These are phyloP conservation scores for Drosophila willistoni DNA, from an alignment of 1,140 invertebrate species.

Conservation along the genomic window DNA sequence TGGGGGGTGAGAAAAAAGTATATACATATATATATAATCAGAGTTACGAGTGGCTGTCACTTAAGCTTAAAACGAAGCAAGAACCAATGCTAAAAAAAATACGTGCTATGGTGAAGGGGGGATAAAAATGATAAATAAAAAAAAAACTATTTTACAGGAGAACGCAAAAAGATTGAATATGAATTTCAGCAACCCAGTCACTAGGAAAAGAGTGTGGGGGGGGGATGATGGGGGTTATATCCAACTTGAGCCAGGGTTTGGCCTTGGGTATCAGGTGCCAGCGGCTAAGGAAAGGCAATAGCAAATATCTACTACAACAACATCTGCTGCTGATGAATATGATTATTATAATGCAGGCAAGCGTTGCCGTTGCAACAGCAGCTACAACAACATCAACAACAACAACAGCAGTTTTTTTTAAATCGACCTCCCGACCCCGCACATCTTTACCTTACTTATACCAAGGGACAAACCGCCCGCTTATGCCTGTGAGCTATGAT, in stretches of 20 bases:
- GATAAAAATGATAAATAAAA: not conserved
- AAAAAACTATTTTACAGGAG: not conserved
- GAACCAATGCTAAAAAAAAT: no score
- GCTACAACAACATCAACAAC: slow-evolving; percentile 23
- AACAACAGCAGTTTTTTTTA: slow-evolving; percentile 21
- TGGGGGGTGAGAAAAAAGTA: not conserved
- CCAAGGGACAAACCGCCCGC: not conserved
- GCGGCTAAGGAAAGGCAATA: slow-evolving; percentile 1
- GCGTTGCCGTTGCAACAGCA: slow-evolving; percentile 41
- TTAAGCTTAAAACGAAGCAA: not conserved
- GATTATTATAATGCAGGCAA: slow-evolving; percentile 60
- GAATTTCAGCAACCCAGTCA: not conserved
- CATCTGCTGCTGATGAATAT: slow-evolving; percentile 23
- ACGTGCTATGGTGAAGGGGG: not conserved
- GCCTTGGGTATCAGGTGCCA: slow-evolving; percentile 8
- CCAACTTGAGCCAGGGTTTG: not conserved
- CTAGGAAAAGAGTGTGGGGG: not conserved
- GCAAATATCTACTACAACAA: not conserved
- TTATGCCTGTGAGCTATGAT: not conserved
- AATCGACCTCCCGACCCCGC: not conserved
- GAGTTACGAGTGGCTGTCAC: slow-evolving; percentile 1
- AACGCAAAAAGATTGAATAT: slow-evolving; percentile 1
- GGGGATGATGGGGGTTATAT: not conserved
- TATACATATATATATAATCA: not conserved
- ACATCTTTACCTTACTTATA: no score